phyloP scores from a whole-genome alignment of 2,888 invertebrate species.

The Copidosoma aretas region DNA sequence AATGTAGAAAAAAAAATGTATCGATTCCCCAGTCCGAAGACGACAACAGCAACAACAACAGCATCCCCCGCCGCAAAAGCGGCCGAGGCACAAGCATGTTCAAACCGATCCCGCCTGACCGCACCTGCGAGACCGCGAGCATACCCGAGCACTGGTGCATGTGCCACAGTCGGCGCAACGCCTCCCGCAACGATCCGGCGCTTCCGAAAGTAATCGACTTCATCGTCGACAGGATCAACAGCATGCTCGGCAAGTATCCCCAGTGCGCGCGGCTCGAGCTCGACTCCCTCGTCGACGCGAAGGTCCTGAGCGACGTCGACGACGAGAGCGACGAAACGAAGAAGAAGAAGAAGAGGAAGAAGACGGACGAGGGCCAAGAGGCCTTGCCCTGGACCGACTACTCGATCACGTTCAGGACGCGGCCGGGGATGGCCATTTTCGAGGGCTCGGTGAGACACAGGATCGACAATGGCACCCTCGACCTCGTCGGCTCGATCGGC shows the following conservation, averaged over 20 bases:
- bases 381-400: constrained; percentile 65
- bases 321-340: too few species aligned
- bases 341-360: not conserved
- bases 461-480: constrained; percentile 57
- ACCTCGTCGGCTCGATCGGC: constrained; percentile 76
- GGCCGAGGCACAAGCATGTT: constrained; percentile 78
- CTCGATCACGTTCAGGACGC: constrained; percentile 69
- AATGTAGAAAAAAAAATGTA: too few species aligned
- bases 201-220: constrained; percentile 69
- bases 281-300: constrained; percentile 71
- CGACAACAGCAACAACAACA: too few species aligned
- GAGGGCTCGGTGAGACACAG: constrained; percentile 76
- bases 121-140: constrained; percentile 79
- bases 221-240: constrained; percentile 73
- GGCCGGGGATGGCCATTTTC: constrained; percentile 76
- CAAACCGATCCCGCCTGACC: constrained; percentile 71
- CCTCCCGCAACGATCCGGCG: constrained; percentile 64
- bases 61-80: too few species aligned
- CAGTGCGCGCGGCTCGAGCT: constrained; percentile 74
- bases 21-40: too few species aligned
- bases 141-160: constrained; percentile 90
- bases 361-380: not conserved
- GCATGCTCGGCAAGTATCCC: constrained; percentile 66
- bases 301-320: constrained; percentile 60
- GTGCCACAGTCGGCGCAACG: constrained; percentile 73